These are phyloP conservation scores for Petrocephalus sullivani DNA, from an alignment of 2,797 vertebrate genomes.

Conservation along the genomic window DNA sequence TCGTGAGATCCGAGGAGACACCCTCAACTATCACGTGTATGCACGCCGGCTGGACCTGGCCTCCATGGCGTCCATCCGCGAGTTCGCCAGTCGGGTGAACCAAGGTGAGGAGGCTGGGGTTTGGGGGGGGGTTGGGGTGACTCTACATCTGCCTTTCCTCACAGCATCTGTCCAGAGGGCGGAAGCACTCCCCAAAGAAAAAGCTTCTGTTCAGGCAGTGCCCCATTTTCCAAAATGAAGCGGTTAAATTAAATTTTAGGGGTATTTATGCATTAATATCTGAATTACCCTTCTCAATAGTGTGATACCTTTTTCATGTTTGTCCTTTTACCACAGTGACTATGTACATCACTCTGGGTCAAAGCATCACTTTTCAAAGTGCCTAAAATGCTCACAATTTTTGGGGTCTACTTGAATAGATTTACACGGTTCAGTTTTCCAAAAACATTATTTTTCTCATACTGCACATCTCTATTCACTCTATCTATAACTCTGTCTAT, in stretches of 20 bases:
- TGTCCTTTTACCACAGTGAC: neutral
- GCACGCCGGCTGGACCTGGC: conserved; percentile 68
- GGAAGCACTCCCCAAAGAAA: neutral
- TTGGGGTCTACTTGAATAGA: neutral
- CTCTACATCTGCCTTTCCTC: neutral
- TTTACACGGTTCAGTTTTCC: neutral
- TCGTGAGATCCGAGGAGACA: conserved; percentile 68
- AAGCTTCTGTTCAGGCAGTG: neutral
- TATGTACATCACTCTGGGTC: neutral
- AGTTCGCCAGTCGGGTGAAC: conserved; percentile 63
- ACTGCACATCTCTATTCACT: neutral
- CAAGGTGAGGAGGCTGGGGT: conserved; percentile 47
- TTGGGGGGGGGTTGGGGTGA: neutral
- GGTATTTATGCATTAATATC: neutral
- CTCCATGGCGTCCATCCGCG: conserved; percentile 67
- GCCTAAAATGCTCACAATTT: neutral
- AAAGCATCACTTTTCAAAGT: neutral
- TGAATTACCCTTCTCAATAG: neutral
- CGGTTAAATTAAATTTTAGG: neutral
- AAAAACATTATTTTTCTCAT: neutral
- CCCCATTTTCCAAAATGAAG: neutral
- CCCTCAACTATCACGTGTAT: conserved; percentile 66
- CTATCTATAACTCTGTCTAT: neutral
- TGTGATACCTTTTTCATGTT: neutral
- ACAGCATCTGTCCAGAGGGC: neutral